Percentiles rank a stretch among this genome's conserved stretches.
phyloP scores from a whole-genome alignment of 35 echinoderm and acorn worm genomes.

The Anneissia japonica region DNA sequence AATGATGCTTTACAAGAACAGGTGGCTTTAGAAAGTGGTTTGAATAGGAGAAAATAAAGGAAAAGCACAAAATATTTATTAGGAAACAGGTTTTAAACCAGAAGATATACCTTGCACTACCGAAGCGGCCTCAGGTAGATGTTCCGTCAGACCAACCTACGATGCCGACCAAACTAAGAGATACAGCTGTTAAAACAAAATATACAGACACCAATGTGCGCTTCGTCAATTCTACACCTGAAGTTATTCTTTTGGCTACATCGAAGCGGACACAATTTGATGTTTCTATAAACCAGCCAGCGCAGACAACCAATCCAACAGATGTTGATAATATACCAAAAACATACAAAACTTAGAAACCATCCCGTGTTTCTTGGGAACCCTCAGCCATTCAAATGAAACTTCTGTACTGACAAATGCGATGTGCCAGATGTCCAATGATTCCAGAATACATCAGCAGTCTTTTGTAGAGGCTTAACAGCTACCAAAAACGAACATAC shows the following conservation, averaged over 20 bases:
- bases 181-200: too few relatives aligned
- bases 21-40: neutral
- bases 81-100: too few relatives aligned
- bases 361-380: neutral
- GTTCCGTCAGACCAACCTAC: too few relatives aligned
- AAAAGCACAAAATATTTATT: neutral
- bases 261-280: too few relatives aligned
- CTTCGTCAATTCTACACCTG: too few relatives aligned
- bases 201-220: too few relatives aligned
- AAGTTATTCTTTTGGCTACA: too few relatives aligned
- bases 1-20: neutral
- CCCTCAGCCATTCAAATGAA: neutral
- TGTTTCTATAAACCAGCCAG: too few relatives aligned
- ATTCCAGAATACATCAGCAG: constrained; percentile 5
- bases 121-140: too few relatives aligned
- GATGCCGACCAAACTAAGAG: too few relatives aligned
- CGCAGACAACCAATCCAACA: neutral
- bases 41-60: neutral
- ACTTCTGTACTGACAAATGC: neutral
- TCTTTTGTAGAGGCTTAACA: constrained; percentile 26
- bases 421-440: neutral
- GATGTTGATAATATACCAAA: neutral
- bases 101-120: too few relatives aligned
- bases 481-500: constrained; percentile 27
- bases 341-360: neutral